phyloP scores from a whole-genome alignment of 2,797 vertebrate genomes.

The Vespertilio murinus region DNA sequence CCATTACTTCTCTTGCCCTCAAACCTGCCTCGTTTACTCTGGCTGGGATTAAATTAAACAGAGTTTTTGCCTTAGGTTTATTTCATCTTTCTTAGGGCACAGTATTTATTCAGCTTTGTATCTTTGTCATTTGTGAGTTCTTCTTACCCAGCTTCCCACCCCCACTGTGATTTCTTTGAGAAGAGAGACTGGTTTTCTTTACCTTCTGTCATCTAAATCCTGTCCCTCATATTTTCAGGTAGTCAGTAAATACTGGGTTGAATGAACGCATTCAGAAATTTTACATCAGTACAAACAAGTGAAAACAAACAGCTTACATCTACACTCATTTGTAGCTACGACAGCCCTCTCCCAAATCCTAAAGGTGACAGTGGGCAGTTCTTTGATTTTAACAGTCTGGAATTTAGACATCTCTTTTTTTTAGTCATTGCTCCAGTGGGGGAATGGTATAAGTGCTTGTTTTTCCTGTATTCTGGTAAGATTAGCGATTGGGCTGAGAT shows the following conservation, averaged over 20 bases:
- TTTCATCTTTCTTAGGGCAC: constrained; percentile 8
- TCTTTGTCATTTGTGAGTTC: neutral
- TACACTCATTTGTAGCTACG: neutral
- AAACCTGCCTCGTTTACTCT: too few species aligned
- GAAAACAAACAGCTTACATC: neutral
- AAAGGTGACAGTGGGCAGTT: neutral
- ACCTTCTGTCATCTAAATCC: neutral
- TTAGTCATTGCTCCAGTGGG: neutral
- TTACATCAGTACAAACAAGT: neutral
- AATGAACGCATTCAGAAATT: constrained; percentile 23
- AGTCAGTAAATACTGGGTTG: neutral
- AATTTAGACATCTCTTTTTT: constrained; percentile 17
- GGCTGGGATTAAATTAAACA: neutral
- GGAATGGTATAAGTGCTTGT: neutral
- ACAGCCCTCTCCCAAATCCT: neutral
- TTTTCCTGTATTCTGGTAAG: neutral
- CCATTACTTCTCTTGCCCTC: too few species aligned
- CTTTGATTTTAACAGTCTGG: neutral
- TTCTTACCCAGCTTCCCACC: neutral
- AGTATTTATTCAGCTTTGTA: neutral
- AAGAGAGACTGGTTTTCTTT: neutral
- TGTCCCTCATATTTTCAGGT: neutral
- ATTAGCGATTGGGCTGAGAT: neutral
- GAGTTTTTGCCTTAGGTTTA: neutral
- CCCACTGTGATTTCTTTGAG: neutral